These are phyloP conservation scores for Thomomys bottae DNA, from an alignment of 2,113 vertebrate species.

Conservation along the genomic window DNA sequence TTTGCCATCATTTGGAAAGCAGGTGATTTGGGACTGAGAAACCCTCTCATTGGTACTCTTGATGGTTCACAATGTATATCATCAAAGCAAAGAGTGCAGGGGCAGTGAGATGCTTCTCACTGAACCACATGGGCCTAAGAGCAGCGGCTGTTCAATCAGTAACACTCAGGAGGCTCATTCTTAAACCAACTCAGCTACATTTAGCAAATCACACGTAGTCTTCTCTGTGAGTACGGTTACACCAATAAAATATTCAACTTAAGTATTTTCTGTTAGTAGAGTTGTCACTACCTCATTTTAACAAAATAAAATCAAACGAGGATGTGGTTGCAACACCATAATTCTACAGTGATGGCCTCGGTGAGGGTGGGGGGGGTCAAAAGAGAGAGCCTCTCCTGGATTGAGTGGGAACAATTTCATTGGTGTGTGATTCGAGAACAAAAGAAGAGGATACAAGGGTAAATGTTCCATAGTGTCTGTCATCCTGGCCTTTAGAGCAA, in stretches of 20 bases:
- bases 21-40: neutral
- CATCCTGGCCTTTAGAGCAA: neutral
- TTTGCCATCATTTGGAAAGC: neutral
- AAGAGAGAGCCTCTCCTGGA: neutral
- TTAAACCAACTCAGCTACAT: neutral
- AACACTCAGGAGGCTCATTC: neutral
- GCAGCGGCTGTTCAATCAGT: neutral
- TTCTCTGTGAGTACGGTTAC: neutral
- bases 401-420: neutral
- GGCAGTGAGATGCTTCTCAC: neutral
- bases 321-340: neutral
- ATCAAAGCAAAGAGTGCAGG: neutral
- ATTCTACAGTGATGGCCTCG: neutral
- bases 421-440: neutral
- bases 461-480: neutral
- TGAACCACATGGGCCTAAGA: neutral
- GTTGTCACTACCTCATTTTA: neutral
- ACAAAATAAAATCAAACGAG: neutral
- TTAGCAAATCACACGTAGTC: neutral
- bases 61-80: neutral
- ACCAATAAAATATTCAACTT: neutral
- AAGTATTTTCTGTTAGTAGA: slow-evolving; percentile 4
- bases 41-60: neutral
- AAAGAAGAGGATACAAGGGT: neutral
- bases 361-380: too few relatives aligned